Conservation (phyloP, 2,888 invertebrate genomes). For the Ormyrus thymus region DNA sequence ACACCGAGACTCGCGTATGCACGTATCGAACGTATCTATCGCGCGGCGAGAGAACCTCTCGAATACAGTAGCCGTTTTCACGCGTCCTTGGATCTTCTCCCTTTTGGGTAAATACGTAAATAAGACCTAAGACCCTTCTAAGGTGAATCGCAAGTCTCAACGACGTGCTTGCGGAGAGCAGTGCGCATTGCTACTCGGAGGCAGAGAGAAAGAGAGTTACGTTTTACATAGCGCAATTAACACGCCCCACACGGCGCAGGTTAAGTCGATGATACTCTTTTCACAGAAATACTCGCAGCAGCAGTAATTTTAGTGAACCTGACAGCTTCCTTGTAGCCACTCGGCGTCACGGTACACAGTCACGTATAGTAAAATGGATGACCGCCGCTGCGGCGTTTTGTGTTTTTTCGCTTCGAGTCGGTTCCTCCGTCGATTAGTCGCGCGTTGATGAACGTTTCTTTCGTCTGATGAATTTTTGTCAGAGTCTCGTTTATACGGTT, state of each 20-base stretch:
- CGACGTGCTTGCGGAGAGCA: neutral
- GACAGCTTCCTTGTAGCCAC: neutral
- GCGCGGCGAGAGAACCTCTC: neutral
- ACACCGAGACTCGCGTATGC: neutral
- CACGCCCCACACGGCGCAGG: constrained; percentile 30
- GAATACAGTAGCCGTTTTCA: neutral
- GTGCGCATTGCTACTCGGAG: neutral
- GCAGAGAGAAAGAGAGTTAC: neutral
- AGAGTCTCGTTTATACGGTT: too few species aligned
- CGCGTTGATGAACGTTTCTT: too few species aligned
- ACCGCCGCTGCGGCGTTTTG: too few species aligned
- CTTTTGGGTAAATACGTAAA: too few species aligned
- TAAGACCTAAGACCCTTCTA: neutral
- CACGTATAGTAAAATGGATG: too few species aligned
- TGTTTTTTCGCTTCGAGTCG: too few species aligned
- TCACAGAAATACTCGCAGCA: neutral
- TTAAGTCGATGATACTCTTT: neutral
- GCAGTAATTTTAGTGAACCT: constrained; percentile 15
- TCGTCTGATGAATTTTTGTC: too few species aligned
- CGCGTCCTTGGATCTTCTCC: too few species aligned
- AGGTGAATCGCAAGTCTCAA: neutral
- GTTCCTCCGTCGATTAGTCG: too few species aligned
- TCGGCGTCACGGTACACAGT: too few species aligned
- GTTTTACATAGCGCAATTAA: constrained; percentile 32
- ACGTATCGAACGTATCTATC: neutral